These are phyloP conservation scores for Rutpela maculata DNA, from an alignment of 2,888 invertebrate species.

Conservation along the genomic window DNA sequence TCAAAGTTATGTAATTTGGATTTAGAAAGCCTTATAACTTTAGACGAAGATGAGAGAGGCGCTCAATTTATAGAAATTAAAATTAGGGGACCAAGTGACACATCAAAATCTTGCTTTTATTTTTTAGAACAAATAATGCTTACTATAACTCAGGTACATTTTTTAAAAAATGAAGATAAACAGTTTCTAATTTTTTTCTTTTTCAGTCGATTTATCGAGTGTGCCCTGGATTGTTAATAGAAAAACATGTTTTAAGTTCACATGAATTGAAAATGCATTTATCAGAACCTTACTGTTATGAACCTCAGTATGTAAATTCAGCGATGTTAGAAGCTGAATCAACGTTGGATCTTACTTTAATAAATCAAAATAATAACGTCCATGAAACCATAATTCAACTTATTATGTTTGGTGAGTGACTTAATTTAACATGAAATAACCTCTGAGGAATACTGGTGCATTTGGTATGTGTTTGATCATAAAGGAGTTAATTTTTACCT, in stretches of 20 bases:
- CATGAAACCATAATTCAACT: constrained; percentile 78
- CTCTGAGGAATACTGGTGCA: too few relatives aligned
- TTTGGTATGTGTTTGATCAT: too few relatives aligned
- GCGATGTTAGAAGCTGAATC: constrained; percentile 72
- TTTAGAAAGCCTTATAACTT: constrained; percentile 81
- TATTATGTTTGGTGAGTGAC: constrained; percentile 75
- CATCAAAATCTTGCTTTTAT: constrained; percentile 79
- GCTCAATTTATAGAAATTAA: constrained; percentile 79
- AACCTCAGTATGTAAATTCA: constrained; percentile 70
- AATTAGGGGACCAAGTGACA: constrained; percentile 79
- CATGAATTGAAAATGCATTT: constrained; percentile 75
- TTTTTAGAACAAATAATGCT: constrained; percentile 82
- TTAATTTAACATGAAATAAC: not conserved
- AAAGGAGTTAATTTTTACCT: too few relatives aligned
- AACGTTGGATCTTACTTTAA: constrained; percentile 72
- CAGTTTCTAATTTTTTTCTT: constrained; percentile 26
- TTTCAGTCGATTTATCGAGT: constrained; percentile 79
- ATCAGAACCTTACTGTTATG: constrained; percentile 70
- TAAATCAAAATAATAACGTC: constrained; percentile 74
- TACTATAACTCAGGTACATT: constrained; percentile 77
- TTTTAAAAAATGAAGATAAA: too few relatives aligned
- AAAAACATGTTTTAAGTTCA: constrained; percentile 81
- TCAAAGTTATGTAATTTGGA: constrained; percentile 82
- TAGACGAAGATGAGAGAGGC: constrained; percentile 75
- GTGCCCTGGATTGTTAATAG: constrained; percentile 81